Evolutionary conservation across 2,113 vertebrate species (phyloP), one percentile per base, ranked within the genome.

Genomic region (Lasiurus borealis): DNA sequence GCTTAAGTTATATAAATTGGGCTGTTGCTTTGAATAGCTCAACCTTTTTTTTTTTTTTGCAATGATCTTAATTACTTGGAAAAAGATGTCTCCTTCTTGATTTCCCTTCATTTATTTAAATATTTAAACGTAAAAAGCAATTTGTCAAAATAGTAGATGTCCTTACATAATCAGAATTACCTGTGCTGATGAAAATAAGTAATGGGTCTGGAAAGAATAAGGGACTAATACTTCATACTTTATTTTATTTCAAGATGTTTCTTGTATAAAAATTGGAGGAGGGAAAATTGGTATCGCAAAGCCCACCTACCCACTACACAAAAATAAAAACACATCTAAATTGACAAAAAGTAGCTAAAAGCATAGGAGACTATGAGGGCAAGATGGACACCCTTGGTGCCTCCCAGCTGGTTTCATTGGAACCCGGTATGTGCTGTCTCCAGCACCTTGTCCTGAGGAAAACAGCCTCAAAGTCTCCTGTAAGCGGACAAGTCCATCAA

Each of bases 81-180:
- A 95, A 92, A 92, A 29, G 96, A 31, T 62, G 14, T 27, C 27
- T 92, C 68, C 80, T 96, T 88, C 66, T 82, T 94, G 16, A 91
- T 90, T 95, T 95, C 50, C 15, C 40, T 93, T 94, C 2, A 18
- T 96, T 95, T 96, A 96, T 90, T 94, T 95, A 97, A 97, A 97
- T 96, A 95, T 97, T 97, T 97, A 96, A 98, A 82, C 40, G 83
- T 31, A 95, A 93, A 86, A 97, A 85, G 3, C 76, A 93, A 76
- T 97, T 95, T 97, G 90, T 96, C 85, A 94, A 89, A 97, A 80
- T 96, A 66, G 23, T 93, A 95, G 95, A 19, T 87, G 78, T 93
- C 85, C 94, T 98, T 85, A 93, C 40, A 95, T 23, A 86, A 87
- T 95, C 69, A 94, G 94, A 96, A 97, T 90, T 85, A 44, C 64